Evolutionary conservation across 2,888 invertebrate genomes (phyloP).

Genomic region (Chymomyza fuscimana): DNA sequence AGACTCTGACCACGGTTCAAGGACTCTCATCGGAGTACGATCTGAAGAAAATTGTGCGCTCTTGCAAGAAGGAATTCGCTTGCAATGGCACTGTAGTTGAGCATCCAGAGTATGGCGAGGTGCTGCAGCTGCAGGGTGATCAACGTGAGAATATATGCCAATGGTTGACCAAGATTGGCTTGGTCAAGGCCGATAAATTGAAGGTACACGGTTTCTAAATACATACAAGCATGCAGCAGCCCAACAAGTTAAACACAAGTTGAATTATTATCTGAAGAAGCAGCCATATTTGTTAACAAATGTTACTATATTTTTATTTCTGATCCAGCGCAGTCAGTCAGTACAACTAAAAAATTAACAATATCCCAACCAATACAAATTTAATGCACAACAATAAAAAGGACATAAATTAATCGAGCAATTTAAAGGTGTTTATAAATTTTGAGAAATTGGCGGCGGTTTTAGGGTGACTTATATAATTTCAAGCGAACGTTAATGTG

Average conservation of each 20-base stretch:
- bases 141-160: constrained; percentile 99
- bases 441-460: too few relatives aligned
- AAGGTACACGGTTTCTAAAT: constrained; percentile 96
- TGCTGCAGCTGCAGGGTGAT: constrained; percentile 99
- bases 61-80: constrained; percentile 99
- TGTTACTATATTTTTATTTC: too few relatives aligned
- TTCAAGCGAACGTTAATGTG: too few relatives aligned
- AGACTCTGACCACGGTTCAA: constrained; percentile 99
- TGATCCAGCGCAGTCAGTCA: too few relatives aligned
- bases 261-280: not conserved
- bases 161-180: constrained; percentile 98
- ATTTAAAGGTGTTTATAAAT: too few relatives aligned
- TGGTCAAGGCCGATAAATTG: constrained; percentile 98
- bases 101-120: constrained; percentile 99
- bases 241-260: not conserved
- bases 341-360: too few relatives aligned
- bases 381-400: too few relatives aligned
- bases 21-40: constrained; percentile 98
- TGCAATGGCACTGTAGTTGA: constrained; percentile 99
- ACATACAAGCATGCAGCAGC: not conserved
- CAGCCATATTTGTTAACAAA: not conserved
- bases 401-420: too few relatives aligned
- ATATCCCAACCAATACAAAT: too few relatives aligned
- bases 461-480: too few relatives aligned
- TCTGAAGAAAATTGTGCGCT: constrained; percentile 99